Evolutionary conservation across 1,140 invertebrate species (phyloP).

Genomic region (fruit fly (Drosophila melanogaster)): DNA sequence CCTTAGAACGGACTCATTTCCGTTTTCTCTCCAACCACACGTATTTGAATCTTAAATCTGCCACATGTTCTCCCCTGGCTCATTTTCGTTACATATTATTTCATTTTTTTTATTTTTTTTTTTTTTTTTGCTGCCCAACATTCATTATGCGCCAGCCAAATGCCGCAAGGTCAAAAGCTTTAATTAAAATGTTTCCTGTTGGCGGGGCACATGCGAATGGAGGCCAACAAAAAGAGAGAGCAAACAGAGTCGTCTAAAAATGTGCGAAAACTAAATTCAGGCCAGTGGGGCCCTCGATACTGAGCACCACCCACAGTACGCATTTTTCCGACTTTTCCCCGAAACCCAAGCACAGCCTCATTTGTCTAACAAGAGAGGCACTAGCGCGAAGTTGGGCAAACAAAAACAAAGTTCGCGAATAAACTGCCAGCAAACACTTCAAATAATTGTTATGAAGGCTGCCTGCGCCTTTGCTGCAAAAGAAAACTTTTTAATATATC

Average conservation of each 20-base stretch:
- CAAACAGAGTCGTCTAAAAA: conserved; percentile 30
- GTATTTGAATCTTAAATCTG: conserved; percentile 30
- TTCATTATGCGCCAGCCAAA: conserved; percentile 50
- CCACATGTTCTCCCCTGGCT: conserved; percentile 36
- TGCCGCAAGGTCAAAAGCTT: conserved; percentile 57
- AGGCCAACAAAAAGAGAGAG: conserved; percentile 7
- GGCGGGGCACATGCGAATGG: conserved; percentile 22
- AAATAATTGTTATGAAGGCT: conserved; percentile 59
- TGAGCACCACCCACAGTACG: background rate
- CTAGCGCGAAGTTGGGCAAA: conserved; percentile 22
- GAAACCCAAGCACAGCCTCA: conserved; percentile 15
- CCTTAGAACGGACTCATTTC: conserved; percentile 22
- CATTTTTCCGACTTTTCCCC: conserved; percentile 6
- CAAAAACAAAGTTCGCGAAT: conserved; percentile 22
- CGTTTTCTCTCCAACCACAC: conserved; percentile 16
- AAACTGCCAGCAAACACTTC: conserved; percentile 43
- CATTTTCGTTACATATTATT: conserved; percentile 24
- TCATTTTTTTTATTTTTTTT: conserved; percentile 14
- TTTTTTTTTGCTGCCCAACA: conserved; percentile 30
- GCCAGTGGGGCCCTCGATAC: conserved; percentile 6
- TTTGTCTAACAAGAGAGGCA: conserved; percentile 41
- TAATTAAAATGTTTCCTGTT: conserved; percentile 58
- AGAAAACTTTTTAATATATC: conserved; percentile 12
- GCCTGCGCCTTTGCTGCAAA: conserved; percentile 1
- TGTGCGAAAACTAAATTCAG: conserved; percentile 31